phyloP scores from a whole-genome alignment of 2,113 vertebrate species.

The Scomber scombrus region DNA sequence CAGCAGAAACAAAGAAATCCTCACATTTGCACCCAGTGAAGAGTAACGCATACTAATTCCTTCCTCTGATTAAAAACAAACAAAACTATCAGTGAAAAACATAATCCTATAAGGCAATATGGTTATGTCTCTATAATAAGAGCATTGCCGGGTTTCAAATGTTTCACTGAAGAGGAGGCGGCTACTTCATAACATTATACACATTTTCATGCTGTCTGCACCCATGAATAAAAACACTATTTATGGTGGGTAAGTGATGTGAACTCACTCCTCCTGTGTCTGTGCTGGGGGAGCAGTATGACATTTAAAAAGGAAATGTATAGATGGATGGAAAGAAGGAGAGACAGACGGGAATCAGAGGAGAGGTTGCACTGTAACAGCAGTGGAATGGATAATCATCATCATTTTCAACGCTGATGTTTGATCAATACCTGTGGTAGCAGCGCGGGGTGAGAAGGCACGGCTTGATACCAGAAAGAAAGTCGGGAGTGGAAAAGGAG shows the following conservation, averaged over 20 bases:
- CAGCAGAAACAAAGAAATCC: constrained; percentile 32
- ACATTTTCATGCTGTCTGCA: constrained; percentile 47
- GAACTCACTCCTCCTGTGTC: constrained; percentile 38
- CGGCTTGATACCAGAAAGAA: background rate
- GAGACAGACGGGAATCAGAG: constrained; percentile 35
- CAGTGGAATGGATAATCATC: constrained; percentile 51
- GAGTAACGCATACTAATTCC: constrained; percentile 70
- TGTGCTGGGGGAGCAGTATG: constrained; percentile 35
- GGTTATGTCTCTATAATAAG: constrained; percentile 38
- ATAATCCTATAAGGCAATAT: constrained; percentile 32
- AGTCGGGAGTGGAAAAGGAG: background rate
- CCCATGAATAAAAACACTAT: constrained; percentile 48
- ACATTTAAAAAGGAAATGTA: constrained; percentile 48
- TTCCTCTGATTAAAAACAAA: constrained; percentile 77
- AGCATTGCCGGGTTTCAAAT: constrained; percentile 30
- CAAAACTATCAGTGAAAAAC: constrained; percentile 51
- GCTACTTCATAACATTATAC: constrained; percentile 34
- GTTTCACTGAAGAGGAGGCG: constrained; percentile 15
- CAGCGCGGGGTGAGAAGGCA: background rate
- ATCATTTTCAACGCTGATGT: constrained; percentile 46
- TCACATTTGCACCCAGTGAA: constrained; percentile 52
- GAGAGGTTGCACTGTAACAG: constrained; percentile 33
- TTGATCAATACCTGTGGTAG: constrained; percentile 52
- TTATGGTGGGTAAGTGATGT: constrained; percentile 57
- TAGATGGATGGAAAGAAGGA: constrained; percentile 33